phyloP scores from a whole-genome alignment of 2,113 vertebrate species.

The Balaeniceps rex region DNA sequence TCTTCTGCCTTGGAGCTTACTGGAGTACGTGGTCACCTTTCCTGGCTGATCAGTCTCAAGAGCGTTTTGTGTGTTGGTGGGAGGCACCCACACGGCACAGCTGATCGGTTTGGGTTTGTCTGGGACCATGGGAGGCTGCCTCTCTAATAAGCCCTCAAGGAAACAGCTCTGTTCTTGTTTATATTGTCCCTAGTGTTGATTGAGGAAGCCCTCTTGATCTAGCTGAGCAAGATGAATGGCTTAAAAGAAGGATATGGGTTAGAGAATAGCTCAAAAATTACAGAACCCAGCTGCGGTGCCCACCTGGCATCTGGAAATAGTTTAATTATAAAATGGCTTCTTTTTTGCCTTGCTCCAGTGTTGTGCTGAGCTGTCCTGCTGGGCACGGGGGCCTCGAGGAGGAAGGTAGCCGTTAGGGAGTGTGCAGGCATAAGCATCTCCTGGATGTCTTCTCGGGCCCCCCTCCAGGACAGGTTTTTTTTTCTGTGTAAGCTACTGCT shows the following conservation, averaged over 20 bases:
- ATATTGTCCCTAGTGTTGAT: fast-evolving
- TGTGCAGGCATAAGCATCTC: background rate
- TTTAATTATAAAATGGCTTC: background rate
- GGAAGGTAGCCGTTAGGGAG: background rate
- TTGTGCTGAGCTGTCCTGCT: background rate
- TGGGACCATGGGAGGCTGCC: background rate
- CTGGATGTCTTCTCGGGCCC: background rate
- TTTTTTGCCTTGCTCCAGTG: background rate
- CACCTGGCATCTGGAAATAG: background rate
- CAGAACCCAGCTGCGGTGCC: background rate
- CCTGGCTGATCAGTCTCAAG: fast-evolving
- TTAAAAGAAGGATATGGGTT: fast-evolving
- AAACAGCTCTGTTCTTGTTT: background rate
- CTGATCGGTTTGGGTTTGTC: background rate
- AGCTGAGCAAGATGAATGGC: background rate
- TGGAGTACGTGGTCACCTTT: background rate
- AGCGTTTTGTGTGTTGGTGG: fast-evolving
- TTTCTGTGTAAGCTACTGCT: background rate
- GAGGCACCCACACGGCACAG: fast-evolving
- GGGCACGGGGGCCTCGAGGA: background rate
- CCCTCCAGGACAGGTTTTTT: too few species aligned
- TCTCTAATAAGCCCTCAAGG: fast-evolving
- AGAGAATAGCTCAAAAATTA: background rate
- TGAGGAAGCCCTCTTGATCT: background rate
- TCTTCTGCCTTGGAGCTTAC: background rate